Evolutionary conservation across 2,888 invertebrate genomes (phyloP), one percentile per base, ranked within the genome.

Genomic region (Apamea sordens): DNA sequence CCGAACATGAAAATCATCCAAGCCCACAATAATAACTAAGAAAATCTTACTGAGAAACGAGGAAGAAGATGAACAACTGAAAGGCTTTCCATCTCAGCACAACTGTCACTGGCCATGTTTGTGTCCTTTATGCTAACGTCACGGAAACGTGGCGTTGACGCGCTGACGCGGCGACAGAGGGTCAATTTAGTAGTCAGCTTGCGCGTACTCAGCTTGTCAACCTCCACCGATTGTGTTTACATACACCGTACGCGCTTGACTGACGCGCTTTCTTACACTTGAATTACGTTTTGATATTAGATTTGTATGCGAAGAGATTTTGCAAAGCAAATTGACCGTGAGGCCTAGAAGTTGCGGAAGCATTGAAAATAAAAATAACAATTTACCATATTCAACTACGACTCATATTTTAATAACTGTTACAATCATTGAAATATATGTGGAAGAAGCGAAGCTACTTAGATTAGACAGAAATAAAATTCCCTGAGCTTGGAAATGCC

Each of bases 191-290:
- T 75, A 81, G 86, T 85, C 86, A 78, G 78, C 61, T 63, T 75
- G 86, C 80, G 84, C 82, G n/a, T 77, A 79, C 82, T 83, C 82
- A 85, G 84, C 84, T 86, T 77, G 82, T 85, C 90, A 90, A 83
- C 74, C 86, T 84, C 73, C 69, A 68, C 82, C 85, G 81, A 87
- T 89, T 88, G 85, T 89, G 88, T 88, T 87, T 87, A 86, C 82
- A 85, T 85, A 80, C 78, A 85, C 76, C 67, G 81, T 68, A 73
- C 50, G 80, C 68, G 80, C 79, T 77, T 88, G 80, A 86, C 77
- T 82, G 89, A 82, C 86, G 78, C 75, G 81, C 76, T 79, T 87
- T 84, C 77, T 89, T 87, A 76, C 76, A 82, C 70, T 77, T 89
- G 78, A 86, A 86, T 80, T 85, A 67, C 74, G 82, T 80, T 87